A percentile compares a stretch with the other conserved stretches of the same genome.
phyloP scores from a whole-genome alignment of 2,797 vertebrate species.

The Poecilia gillii region DNA sequence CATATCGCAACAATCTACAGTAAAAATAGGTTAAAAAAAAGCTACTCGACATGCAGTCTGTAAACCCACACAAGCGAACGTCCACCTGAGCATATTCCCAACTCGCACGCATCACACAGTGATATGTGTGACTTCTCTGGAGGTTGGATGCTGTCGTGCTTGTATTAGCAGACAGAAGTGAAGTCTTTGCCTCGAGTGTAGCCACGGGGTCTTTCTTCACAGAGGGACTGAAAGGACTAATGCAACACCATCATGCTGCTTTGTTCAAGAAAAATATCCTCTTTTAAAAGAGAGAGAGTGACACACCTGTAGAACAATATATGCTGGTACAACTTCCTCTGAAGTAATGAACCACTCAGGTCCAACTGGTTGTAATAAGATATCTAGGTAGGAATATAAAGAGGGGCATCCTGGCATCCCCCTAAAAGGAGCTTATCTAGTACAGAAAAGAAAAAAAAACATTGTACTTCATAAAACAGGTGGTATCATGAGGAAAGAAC shows the following conservation, averaged over 20 bases:
- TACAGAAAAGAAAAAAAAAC: neutral
- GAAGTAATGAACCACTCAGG: neutral
- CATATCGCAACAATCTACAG: constrained; percentile 10
- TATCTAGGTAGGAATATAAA: neutral
- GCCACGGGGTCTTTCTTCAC: constrained; percentile 45
- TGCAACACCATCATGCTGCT: constrained; percentile 13
- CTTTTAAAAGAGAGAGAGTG: constrained; percentile 21
- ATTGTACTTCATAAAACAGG: neutral
- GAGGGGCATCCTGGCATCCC: neutral
- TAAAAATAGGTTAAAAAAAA: constrained; percentile 10
- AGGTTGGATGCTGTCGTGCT: constrained; percentile 22
- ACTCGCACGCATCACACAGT: neutral
- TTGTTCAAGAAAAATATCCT: constrained; percentile 23
- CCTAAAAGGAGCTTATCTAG: neutral
- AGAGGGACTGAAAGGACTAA: constrained; percentile 37
- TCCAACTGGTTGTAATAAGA: neutral
- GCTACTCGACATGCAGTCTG: neutral
- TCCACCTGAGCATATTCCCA: neutral
- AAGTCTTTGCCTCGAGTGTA: constrained; percentile 48
- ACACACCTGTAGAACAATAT: constrained; percentile 11
- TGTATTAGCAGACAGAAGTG: constrained; percentile 22
- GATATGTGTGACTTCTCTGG: constrained; percentile 2
- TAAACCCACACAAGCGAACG: neutral
- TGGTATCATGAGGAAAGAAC: neutral
- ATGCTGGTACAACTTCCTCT: neutral